Evolutionary conservation across 2,797 vertebrate genomes (phyloP), one percentile per base, ranked within the genome.

Genomic region (Mareca penelope): DNA sequence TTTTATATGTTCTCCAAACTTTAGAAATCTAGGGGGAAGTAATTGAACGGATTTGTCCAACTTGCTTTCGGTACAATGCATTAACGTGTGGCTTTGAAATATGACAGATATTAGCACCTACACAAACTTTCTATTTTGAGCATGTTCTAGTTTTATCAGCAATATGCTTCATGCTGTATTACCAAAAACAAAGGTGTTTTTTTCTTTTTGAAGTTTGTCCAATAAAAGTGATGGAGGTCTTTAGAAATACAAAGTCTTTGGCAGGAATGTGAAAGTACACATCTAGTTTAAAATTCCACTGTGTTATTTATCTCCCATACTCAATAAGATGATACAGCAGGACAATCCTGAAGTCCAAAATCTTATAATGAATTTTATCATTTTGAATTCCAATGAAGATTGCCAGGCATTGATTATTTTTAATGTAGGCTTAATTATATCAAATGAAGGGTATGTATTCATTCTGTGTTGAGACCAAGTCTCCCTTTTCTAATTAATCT

Each of bases 11-110:
- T 78, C 84, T 80, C 70, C 91, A 67, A 79, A 80, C 87, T 91
- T 83, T 2, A 82, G 90, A 93, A 73, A 81, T 88, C 61, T 70
- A 35, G 26, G 35, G 59, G 67, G 53, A 93, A 90, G 75, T 64
- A 46, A 86, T 90, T 46, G 40, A 52, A 63, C 0, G 1, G 23
- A 59, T 89, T 95, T 69, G 48, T 52, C 65, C 63, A 67, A 59
- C 72, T 79, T 80, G 48, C 80, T 88, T 86, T 88, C 80, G 68
- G 80, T 72, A 65, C 67, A 80, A 88, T 89, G 35, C 31, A 77
- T 24, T 81, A 93, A 91, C 60, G 33, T 46, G 35, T 31, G 52
- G 57, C 68, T 91, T 80, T 91, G 91, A 88, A 92, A 87, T 59
- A 65, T 31, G 64, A 53, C 72, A 44, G 68, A 26, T 40, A 37